A percentile compares a stretch with the other conserved stretches of the same genome.
These are phyloP conservation scores for Epinephelus awoara DNA, from an alignment of 2,797 vertebrate species.

Conservation along the genomic window DNA sequence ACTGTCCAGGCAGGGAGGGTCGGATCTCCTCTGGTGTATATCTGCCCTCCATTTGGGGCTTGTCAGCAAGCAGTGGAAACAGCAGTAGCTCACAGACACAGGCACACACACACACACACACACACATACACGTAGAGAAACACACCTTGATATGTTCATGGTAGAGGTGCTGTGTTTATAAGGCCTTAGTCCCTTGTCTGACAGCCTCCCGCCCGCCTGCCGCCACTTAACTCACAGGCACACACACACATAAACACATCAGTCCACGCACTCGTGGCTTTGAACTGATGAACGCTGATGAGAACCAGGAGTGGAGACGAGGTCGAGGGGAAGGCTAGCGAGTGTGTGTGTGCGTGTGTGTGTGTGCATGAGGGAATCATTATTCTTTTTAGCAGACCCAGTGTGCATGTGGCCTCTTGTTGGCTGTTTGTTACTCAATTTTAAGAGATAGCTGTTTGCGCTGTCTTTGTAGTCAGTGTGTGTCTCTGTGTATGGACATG, in stretches of 20 bases:
- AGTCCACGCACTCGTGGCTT: conserved; percentile 72
- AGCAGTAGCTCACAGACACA: conserved; percentile 73
- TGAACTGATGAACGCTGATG: conserved; percentile 85
- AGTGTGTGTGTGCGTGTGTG: conserved; percentile 18
- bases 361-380: conserved; percentile 42
- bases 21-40: conserved; percentile 75
- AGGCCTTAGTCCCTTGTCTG: conserved; percentile 80
- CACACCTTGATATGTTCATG: conserved; percentile 81
- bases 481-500: conserved; percentile 11
- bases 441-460: conserved; percentile 54
- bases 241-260: conserved; percentile 70
- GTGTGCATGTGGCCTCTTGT: conserved; percentile 56
- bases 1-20: conserved; percentile 72
- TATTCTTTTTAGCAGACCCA: conserved; percentile 48
- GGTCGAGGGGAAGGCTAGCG: conserved; percentile 58
- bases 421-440: conserved; percentile 59
- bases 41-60: conserved; percentile 75
- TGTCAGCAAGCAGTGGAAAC: conserved; percentile 81
- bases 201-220: conserved; percentile 84
- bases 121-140: conserved; percentile 37
- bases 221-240: conserved; percentile 78
- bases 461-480: conserved; percentile 35
- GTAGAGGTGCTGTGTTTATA: conserved; percentile 83
- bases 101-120: conserved; percentile 40
- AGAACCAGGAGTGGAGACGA: conserved; percentile 80